Conservation (phyloP, 2,797 vertebrate species). For the Chromis chromis region DNA sequence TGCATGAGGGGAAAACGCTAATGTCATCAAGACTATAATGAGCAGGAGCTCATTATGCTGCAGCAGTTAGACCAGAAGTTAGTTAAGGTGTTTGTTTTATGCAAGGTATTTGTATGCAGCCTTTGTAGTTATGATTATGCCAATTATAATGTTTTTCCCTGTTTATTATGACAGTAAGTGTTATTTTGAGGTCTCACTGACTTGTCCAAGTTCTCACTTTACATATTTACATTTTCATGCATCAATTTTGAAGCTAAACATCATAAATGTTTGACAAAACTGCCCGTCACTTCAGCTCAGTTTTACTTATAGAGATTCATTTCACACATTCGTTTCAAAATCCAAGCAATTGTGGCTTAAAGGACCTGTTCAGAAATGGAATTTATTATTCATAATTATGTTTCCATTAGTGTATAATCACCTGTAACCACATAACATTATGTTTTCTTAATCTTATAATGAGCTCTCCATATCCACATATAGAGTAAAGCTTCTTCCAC, state of each 20-base stretch:
- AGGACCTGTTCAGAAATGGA: too few species aligned
- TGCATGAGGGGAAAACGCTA: conserved; percentile 17
- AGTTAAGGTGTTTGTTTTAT: conserved; percentile 46
- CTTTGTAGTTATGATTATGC: conserved; percentile 56
- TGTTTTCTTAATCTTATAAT: too few species aligned
- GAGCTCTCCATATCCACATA: too few species aligned
- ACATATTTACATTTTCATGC: conserved; percentile 6
- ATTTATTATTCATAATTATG: too few species aligned
- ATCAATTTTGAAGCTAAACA: conserved; percentile 14
- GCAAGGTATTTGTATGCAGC: conserved; percentile 36
- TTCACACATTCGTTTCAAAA: too few species aligned
- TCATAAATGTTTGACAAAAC: not conserved
- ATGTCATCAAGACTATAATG: conserved; percentile 59
- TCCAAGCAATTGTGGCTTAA: too few species aligned
- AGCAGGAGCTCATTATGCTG: conserved; percentile 57
- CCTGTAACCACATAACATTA: too few species aligned
- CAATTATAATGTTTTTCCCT: conserved; percentile 30
- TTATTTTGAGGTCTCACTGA: not conserved
- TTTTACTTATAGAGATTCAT: not conserved
- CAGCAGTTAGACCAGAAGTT: conserved; percentile 33
- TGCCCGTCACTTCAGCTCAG: not conserved
- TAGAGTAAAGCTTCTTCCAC: too few species aligned
- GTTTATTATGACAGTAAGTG: conserved; percentile 20
- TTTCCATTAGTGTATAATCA: too few species aligned
- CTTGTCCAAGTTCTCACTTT: conserved; percentile 4